phyloP scores from a whole-genome alignment of 1,140 invertebrate genomes.

The Archivesica marissinica region DNA sequence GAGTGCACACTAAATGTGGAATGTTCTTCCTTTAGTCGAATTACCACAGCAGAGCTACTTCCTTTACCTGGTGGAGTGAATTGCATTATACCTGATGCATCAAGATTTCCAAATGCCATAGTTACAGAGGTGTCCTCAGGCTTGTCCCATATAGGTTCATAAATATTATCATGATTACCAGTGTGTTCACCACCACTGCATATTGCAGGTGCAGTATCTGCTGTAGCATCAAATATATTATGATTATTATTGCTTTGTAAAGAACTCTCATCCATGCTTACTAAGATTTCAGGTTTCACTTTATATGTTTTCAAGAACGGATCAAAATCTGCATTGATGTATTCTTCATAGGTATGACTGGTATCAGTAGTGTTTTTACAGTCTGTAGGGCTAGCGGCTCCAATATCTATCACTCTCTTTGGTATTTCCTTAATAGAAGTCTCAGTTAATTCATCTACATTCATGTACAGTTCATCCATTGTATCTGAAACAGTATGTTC shows the following conservation, averaged over 20 bases:
- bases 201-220: neutral
- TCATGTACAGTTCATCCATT: constrained; percentile 21
- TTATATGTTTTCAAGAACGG: neutral
- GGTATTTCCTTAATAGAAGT: neutral
- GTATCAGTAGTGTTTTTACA: neutral
- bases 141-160: constrained; percentile 32
- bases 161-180: constrained; percentile 5
- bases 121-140: neutral
- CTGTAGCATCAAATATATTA: neutral
- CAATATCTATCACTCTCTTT: neutral
- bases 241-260: neutral
- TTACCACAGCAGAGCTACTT: neutral
- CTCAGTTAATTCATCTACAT: neutral
- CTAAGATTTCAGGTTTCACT: neutral
- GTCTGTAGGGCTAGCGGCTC: neutral
- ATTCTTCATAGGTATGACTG: neutral
- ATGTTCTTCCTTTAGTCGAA: neutral
- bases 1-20: neutral
- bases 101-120: neutral
- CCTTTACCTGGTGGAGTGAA: constrained; percentile 32
- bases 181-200: neutral
- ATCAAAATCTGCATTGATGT: constrained; percentile 7
- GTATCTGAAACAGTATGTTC: neutral
- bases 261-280: neutral
- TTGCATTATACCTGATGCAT: constrained; percentile 37